These are phyloP conservation scores for Brachyptera putata DNA, from an alignment of 2,888 invertebrate genomes.

Conservation along the genomic window DNA sequence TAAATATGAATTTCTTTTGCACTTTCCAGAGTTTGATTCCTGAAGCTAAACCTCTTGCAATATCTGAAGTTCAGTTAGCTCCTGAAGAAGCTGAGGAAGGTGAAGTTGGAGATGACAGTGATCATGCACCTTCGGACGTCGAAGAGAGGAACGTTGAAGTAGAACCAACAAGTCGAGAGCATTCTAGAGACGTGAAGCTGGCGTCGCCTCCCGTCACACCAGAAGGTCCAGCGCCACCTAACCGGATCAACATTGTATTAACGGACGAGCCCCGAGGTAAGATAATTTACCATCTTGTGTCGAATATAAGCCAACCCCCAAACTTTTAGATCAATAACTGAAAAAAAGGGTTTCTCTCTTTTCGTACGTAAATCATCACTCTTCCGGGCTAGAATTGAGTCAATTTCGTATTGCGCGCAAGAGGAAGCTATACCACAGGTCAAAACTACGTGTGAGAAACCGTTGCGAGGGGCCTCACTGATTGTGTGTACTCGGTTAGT, in stretches of 20 bases:
- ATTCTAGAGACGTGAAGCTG: constrained; percentile 1
- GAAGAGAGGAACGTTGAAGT: constrained; percentile 11
- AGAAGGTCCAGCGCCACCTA: too few relatives aligned
- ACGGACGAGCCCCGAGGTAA: constrained; percentile 26
- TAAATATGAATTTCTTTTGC: constrained; percentile 17
- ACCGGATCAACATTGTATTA: constrained; percentile 22
- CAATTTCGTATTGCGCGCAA: too few relatives aligned
- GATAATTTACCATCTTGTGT: background rate
- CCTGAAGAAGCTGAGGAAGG: constrained; percentile 46
- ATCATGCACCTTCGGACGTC: constrained; percentile 23
- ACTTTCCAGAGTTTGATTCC: constrained; percentile 45
- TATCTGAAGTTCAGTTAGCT: constrained; percentile 45
- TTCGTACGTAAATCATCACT: too few relatives aligned
- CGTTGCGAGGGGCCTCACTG: too few relatives aligned
- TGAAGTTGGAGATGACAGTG: constrained; percentile 34
- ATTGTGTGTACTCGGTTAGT: too few relatives aligned
- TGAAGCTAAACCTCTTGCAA: constrained; percentile 47
- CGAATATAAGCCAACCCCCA: too few relatives aligned
- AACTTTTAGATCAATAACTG: too few relatives aligned
- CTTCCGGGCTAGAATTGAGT: too few relatives aligned
- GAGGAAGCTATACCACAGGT: too few relatives aligned
- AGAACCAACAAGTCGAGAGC: background rate
- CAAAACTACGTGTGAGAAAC: too few relatives aligned
- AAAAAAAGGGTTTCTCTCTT: too few relatives aligned
- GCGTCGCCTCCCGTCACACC: constrained; percentile 1